These are phyloP conservation scores for Malurus cyaneus DNA, from an alignment of 2,113 vertebrate genomes.

Conservation along the genomic window DNA sequence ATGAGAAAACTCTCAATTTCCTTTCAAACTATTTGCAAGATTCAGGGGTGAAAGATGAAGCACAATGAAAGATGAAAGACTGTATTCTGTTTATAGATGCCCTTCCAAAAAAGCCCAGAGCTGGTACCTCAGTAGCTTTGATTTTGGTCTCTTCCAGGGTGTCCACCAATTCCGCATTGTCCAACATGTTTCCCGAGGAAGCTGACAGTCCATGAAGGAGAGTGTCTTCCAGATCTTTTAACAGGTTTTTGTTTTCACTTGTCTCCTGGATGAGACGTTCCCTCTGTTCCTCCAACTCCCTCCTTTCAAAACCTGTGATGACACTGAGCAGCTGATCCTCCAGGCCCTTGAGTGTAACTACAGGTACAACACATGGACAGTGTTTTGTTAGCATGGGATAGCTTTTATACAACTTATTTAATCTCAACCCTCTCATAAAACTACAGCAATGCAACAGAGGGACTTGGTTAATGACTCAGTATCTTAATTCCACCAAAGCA, in stretches of 20 bases:
- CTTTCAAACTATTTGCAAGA: neutral
- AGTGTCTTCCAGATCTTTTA: constrained; percentile 91
- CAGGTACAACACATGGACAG: neutral
- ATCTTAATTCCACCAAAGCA: neutral
- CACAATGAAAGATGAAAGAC: neutral
- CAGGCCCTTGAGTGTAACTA: constrained; percentile 92
- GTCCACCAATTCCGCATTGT: constrained; percentile 89
- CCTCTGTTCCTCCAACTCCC: constrained; percentile 89
- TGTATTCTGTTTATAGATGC: neutral
- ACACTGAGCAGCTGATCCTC: constrained; percentile 96
- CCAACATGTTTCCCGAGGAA: constrained; percentile 95
- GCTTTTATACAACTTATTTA: neutral
- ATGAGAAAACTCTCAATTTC: neutral
- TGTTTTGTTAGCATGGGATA: neutral
- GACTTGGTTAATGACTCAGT: neutral
- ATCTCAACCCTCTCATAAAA: neutral
- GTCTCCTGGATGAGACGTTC: constrained; percentile 91
- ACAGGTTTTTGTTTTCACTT: constrained; percentile 89
- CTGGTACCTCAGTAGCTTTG: constrained; percentile 86
- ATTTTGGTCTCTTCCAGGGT: constrained; percentile 92
- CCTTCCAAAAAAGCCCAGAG: neutral
- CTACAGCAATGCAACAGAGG: neutral
- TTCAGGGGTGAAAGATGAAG: neutral
- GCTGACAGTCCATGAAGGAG: constrained; percentile 89
- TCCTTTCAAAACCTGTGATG: constrained; percentile 88